phyloP scores from a whole-genome alignment of 1,140 invertebrate species.

The Hesperophylax magnus region DNA sequence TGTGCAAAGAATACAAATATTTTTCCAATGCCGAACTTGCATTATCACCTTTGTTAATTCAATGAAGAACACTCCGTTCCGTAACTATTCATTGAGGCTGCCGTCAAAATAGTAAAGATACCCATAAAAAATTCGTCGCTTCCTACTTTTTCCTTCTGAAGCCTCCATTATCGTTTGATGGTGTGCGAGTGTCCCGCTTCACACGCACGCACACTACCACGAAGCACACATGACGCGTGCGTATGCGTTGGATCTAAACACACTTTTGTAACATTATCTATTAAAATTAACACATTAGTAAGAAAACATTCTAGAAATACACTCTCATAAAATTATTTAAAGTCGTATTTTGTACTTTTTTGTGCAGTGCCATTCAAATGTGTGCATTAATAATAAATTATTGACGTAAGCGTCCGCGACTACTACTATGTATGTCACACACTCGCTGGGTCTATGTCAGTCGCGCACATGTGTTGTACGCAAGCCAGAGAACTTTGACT shows the following conservation, averaged over 20 bases:
- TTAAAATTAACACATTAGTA: neutral
- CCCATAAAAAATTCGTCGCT: neutral
- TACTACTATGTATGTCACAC: conserved; percentile 19
- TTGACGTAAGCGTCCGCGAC: neutral
- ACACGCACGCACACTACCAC: conserved; percentile 10
- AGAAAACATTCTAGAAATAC: neutral
- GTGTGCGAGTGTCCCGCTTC: conserved; percentile 36
- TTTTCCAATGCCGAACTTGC: neutral
- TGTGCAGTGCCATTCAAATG: neutral
- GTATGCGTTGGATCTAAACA: conserved; percentile 18
- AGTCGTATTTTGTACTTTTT: neutral
- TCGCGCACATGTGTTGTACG: conserved; percentile 25
- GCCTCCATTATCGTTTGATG: neutral
- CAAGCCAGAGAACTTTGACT: conserved; percentile 29
- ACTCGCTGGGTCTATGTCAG: conserved; percentile 31
- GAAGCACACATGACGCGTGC: conserved; percentile 27
- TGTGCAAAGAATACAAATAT: too few species aligned
- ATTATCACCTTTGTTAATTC: neutral
- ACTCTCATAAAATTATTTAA: neutral
- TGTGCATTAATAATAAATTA: neutral
- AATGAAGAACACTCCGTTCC: neutral
- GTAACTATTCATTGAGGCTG: neutral
- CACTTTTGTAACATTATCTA: neutral
- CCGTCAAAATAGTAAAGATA: neutral
- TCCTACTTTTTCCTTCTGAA: neutral